phyloP scores from a whole-genome alignment of 2,113 vertebrate genomes.

The Cavia porcellus region DNA sequence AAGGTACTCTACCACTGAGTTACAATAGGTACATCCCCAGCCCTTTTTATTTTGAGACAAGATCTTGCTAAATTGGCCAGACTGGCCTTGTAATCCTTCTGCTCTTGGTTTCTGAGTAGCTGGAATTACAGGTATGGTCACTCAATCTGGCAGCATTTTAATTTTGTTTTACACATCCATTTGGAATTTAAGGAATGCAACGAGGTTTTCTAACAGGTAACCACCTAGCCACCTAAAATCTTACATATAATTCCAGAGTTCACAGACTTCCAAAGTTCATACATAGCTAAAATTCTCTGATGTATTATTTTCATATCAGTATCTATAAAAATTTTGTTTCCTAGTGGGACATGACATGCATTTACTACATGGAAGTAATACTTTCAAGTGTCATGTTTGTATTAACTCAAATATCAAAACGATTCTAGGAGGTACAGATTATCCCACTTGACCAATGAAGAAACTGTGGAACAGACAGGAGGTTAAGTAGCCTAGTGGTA shows the following conservation, averaged over 20 bases:
- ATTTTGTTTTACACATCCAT: constrained; percentile 32
- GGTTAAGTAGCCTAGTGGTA: not conserved
- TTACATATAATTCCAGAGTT: constrained; percentile 11
- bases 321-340: constrained; percentile 53
- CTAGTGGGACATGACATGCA: not conserved
- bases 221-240: not conserved
- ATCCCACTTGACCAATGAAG: not conserved
- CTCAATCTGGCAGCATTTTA: not conserved
- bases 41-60: not conserved
- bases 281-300: not conserved
- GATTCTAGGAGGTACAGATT: not conserved
- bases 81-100: not conserved
- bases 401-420: constrained; percentile 36
- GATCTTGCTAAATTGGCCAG: not conserved
- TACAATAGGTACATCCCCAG: not conserved
- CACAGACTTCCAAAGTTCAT: not conserved
- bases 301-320: not conserved
- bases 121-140: not conserved
- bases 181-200: constrained; percentile 18
- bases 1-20: not conserved
- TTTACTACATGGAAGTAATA: not conserved
- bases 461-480: not conserved
- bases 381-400: not conserved
- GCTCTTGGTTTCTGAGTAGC: not conserved
- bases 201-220: constrained; percentile 17